Evolutionary conservation across 2,797 vertebrate species (phyloP).

Genomic region (Melanogrammus aeglefinus): DNA sequence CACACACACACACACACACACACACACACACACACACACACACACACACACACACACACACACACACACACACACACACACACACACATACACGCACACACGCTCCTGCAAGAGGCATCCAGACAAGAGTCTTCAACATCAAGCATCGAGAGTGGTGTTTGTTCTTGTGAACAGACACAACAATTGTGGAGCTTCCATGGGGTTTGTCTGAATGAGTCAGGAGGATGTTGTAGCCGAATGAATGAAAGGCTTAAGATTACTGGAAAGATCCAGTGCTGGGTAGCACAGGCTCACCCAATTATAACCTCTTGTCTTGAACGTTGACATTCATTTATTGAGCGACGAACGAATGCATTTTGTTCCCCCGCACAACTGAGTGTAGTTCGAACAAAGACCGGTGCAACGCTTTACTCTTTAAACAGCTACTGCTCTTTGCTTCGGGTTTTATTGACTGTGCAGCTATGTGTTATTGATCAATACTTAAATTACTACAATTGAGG

Average conservation of each 20-base stretch:
- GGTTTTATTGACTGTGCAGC: not conserved
- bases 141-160: not conserved
- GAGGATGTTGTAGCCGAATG: conserved; percentile 21
- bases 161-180: not conserved
- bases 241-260: conserved; percentile 22
- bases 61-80: not conserved
- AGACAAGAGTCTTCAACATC: not conserved
- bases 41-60: not conserved
- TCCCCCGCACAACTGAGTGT: not conserved
- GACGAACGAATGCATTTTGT: not conserved
- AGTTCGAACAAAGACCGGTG: not conserved
- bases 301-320: conserved; percentile 5
- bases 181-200: conserved; percentile 7
- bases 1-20: not conserved
- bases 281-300: conserved; percentile 17
- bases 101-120: not conserved
- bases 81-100: conserved; percentile 10
- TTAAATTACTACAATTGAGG: not conserved
- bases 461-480: not conserved
- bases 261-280: not conserved
- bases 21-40: not conserved
- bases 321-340: not conserved
- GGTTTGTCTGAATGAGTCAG: conserved; percentile 18
- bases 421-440: not conserved
- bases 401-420: not conserved